A percentile compares a stretch with the other conserved stretches of the same genome.
Conservation (phyloP, 2,797 vertebrate species). For the Clarias fuscus region DNA sequence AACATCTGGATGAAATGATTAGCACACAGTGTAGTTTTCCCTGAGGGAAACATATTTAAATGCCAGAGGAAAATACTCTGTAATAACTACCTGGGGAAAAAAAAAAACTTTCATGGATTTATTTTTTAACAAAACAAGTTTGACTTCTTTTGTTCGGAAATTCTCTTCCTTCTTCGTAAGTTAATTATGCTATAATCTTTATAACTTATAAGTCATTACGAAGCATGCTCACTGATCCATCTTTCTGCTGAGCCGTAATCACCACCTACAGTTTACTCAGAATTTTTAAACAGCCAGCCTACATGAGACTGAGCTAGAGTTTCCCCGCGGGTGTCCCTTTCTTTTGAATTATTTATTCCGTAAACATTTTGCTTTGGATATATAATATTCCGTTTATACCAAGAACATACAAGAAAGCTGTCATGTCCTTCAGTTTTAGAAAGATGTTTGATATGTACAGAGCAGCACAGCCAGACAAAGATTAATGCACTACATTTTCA, state of each 20-base stretch:
- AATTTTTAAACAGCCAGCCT: conserved; percentile 15
- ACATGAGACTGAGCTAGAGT: conserved; percentile 10
- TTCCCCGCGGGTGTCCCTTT: conserved; percentile 18
- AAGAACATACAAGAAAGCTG: conserved; percentile 13
- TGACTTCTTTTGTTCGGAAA: conserved; percentile 14
- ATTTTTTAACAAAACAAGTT: conserved; percentile 33
- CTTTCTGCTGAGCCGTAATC: conserved; percentile 26
- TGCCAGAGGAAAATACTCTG: conserved; percentile 43
- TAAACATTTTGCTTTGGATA: conserved; percentile 5
- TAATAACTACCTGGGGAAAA: conserved; percentile 35
- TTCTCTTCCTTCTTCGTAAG: not conserved
- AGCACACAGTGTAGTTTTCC: not conserved
- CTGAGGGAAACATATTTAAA: not conserved
- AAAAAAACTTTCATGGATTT: conserved; percentile 41
- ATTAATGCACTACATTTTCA: not conserved
- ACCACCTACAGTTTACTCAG: conserved; percentile 26
- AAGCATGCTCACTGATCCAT: conserved; percentile 19
- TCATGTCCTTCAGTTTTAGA: not conserved
- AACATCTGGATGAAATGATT: not conserved
- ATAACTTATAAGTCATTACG: conserved; percentile 22
- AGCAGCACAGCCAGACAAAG: not conserved
- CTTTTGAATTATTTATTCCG: conserved; percentile 26
- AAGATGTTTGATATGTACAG: not conserved
- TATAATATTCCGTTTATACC: conserved; percentile 21
- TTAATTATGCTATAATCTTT: not conserved